phyloP scores from a whole-genome alignment of 2,888 invertebrate species.

The Schizaphis graminum region DNA sequence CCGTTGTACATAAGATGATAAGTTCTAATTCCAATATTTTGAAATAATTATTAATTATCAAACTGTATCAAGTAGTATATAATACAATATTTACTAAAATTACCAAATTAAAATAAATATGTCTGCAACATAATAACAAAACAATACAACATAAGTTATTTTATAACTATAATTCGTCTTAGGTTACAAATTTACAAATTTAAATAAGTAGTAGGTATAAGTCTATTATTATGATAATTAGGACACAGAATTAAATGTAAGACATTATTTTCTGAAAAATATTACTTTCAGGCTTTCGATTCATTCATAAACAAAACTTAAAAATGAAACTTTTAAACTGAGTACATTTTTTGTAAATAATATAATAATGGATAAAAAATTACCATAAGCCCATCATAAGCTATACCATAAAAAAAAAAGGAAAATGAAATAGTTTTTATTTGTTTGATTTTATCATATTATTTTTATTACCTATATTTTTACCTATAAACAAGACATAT shows the following conservation, averaged over 20 bases:
- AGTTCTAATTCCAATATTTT: background rate
- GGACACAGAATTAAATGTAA: background rate
- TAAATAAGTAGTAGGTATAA: background rate
- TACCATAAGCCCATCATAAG: no score
- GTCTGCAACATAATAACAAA: background rate
- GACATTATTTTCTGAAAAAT: background rate
- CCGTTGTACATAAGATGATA: background rate
- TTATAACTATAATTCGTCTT: background rate
- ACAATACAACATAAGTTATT: background rate
- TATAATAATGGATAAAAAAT: background rate
- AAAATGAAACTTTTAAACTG: background rate
- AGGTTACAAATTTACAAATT: background rate
- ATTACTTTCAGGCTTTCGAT: background rate
- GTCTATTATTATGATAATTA: background rate
- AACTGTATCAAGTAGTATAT: background rate
- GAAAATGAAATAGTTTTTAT: no score
- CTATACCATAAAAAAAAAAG: no score
- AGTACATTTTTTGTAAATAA: background rate
- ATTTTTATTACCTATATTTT: background rate
- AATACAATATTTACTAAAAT: background rate
- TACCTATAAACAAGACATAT: background rate
- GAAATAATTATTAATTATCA: background rate
- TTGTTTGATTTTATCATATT: background rate
- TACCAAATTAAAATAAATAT: background rate
- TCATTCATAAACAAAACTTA: background rate